These are phyloP conservation scores for Drosophila siamana DNA, from an alignment of 2,888 invertebrate genomes.

Conservation along the genomic window DNA sequence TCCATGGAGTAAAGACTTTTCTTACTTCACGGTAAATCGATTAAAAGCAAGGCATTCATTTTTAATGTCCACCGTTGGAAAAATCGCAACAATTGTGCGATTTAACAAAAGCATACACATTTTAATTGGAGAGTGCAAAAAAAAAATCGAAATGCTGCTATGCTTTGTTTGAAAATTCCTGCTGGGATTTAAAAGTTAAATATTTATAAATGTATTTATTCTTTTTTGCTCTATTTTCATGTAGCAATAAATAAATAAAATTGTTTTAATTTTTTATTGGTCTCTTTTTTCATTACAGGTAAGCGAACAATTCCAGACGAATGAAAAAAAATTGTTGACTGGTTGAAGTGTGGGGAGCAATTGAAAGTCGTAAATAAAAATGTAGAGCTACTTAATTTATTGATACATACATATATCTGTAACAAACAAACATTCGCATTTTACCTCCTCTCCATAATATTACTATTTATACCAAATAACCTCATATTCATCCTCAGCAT, in stretches of 20 bases:
- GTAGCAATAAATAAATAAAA: constrained; percentile 28
- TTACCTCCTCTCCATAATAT: constrained; percentile 32
- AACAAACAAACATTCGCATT: constrained; percentile 25
- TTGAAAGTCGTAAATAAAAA: constrained; percentile 26
- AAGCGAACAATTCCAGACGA: constrained; percentile 46
- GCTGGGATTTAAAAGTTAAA: constrained; percentile 15
- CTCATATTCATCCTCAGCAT: constrained; percentile 51
- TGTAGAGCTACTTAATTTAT: constrained; percentile 19
- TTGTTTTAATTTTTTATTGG: constrained; percentile 5
- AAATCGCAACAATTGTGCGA: constrained; percentile 31
- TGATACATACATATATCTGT: constrained; percentile 3
- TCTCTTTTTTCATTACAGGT: constrained; percentile 55
- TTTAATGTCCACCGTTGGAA: constrained; percentile 44
- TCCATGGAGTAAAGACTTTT: constrained; percentile 12
- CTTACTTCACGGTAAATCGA: constrained; percentile 48
- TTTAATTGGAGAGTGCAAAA: constrained; percentile 21
- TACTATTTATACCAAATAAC: constrained; percentile 25
- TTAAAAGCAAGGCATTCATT: constrained; percentile 55
- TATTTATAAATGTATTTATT: constrained; percentile 2
- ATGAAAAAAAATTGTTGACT: not conserved
- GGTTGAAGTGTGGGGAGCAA: constrained; percentile 6
- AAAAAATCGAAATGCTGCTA: not conserved
- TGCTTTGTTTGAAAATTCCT: not conserved
- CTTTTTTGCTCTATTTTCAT: not conserved
- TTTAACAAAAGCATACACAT: constrained; percentile 19